Conservation (phyloP, 2,888 invertebrate genomes). For the Synanthedon formicaeformis region DNA sequence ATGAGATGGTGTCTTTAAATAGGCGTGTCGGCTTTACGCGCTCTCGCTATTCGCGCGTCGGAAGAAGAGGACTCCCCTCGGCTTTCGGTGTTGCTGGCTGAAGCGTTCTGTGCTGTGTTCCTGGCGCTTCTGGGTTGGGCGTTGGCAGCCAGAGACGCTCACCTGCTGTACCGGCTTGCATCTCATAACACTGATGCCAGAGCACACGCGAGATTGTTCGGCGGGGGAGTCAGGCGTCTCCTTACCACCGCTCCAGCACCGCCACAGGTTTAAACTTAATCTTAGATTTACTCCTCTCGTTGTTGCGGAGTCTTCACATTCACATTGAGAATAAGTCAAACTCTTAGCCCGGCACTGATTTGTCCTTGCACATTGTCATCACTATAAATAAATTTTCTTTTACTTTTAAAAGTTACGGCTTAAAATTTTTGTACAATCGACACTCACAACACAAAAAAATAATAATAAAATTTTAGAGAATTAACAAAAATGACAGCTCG, state of each 20-base stretch:
- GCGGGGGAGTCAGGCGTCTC: slow-evolving; percentile 89
- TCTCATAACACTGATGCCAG: slow-evolving; percentile 83
- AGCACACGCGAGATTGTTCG: slow-evolving; percentile 87
- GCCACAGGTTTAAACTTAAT: slow-evolving; percentile 29
- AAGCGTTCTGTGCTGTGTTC: slow-evolving; percentile 94
- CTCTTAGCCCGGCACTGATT: too few relatives aligned
- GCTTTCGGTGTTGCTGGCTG: slow-evolving; percentile 89
- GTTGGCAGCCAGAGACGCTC: slow-evolving; percentile 91
- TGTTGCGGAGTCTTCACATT: too few relatives aligned
- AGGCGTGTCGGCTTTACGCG: slow-evolving; percentile 91
- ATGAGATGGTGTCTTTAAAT: neutral
- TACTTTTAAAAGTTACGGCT: too few relatives aligned
- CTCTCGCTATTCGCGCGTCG: slow-evolving; percentile 90
- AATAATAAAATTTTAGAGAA: too few relatives aligned
- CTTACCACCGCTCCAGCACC: slow-evolving; percentile 80
- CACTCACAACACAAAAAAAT: too few relatives aligned
- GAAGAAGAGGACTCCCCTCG: slow-evolving; percentile 95
- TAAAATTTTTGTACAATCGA: too few relatives aligned
- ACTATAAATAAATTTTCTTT: too few relatives aligned
- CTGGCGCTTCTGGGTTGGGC: slow-evolving; percentile 94
- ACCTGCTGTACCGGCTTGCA: slow-evolving; percentile 87
- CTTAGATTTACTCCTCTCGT: neutral
- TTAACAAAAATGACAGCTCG: too few relatives aligned
- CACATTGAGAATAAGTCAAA: too few relatives aligned
- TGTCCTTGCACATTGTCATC: too few relatives aligned